Evolutionary conservation across 1,140 invertebrate genomes (phyloP), one percentile per base, ranked within the genome.

Genomic region (Harpegnathos saltator): DNA sequence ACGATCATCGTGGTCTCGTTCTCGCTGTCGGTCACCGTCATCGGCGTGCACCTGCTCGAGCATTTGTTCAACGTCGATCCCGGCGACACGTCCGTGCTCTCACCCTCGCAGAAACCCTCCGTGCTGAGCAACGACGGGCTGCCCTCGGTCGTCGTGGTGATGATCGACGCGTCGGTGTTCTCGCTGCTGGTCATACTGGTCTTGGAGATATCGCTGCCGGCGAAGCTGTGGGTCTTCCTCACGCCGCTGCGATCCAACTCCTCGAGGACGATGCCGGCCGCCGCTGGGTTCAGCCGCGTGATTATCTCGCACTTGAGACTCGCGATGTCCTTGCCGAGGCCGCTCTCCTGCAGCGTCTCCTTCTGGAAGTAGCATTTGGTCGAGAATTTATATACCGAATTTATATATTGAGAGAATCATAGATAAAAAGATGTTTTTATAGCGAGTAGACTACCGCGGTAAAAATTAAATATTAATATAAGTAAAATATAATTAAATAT

Each of bases 71-170:
- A 71, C 3, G 92, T 93, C 11, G 92, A 93, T 5, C 92, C 91
- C 0, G 93, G 91, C 1, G 92, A 93, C 1, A 91, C 90, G 29
- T 94, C 92, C 0, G 90, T 92, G 52, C 92, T 94, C 56, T 94
- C 93, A 33, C 93, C 94, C 74, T 94, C 94, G 84, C 94, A 94
- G 77, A 94, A 94, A 24, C 93, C 93, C 65, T 94, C 94, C 11
- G 93, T 94, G 58, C 93, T 94, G 7, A 94, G 80, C 65, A 94
- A 85, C 65, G 93, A 94, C 0, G 92, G 91, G 61, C 92, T 93
- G 14, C 93, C 92, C 38, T 94, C 93, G 17, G 91, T 94, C 38
- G 93, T 93, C 19, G 91, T 93, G 15, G 91, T 92, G 33, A 92
- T 82, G 26, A 93, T 93, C 9, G 94, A 94, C 19, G 87, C 90